These are phyloP conservation scores for Apamea crenata DNA, from an alignment of 2,888 invertebrate genomes.

Conservation along the genomic window DNA sequence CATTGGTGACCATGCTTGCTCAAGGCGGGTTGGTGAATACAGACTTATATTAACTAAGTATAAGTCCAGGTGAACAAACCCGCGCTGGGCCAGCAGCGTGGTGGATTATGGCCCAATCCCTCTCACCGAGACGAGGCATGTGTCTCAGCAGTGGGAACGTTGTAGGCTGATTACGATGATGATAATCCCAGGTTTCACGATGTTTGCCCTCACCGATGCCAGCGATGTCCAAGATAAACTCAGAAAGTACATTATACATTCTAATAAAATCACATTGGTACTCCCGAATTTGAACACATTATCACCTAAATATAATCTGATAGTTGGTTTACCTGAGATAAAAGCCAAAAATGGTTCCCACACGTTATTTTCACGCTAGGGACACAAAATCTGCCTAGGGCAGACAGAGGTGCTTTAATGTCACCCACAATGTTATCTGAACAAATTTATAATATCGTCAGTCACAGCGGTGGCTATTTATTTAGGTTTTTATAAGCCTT, in stretches of 20 bases:
- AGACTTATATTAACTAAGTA: background rate
- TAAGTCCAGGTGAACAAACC: background rate
- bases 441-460: slow-evolving; percentile 68
- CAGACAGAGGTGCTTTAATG: slow-evolving; percentile 64
- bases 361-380: slow-evolving; percentile 51
- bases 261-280: background rate
- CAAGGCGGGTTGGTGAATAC: background rate
- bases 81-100: no score
- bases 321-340: slow-evolving; percentile 53
- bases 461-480: slow-evolving; percentile 53
- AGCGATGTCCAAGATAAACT: background rate
- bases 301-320: slow-evolving; percentile 44
- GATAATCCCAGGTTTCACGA: background rate
- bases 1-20: background rate
- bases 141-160: no score
- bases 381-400: slow-evolving; percentile 55
- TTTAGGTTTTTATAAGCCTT: slow-evolving; percentile 65
- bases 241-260: background rate
- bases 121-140: no score
- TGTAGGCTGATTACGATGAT: no score
- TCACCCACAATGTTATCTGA: slow-evolving; percentile 65
- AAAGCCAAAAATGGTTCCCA: slow-evolving; percentile 46
- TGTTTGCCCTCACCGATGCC: background rate
- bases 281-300: background rate
- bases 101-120: no score